Evolutionary conservation across 1,140 invertebrate genomes (phyloP).

Genomic region (Trichonephila clavata): DNA sequence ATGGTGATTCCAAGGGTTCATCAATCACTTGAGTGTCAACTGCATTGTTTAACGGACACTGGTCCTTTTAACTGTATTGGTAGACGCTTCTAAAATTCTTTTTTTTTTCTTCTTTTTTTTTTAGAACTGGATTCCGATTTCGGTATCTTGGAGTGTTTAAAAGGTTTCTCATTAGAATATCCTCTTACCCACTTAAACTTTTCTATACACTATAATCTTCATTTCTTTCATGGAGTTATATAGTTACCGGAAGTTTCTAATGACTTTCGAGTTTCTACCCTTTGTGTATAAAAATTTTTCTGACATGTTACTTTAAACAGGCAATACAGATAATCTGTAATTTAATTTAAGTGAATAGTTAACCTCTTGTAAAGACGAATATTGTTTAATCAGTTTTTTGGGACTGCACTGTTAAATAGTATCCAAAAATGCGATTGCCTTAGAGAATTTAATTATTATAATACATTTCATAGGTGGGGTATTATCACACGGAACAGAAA

Average conservation of each 20-base stretch:
- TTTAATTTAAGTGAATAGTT: neutral
- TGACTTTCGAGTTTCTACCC: neutral
- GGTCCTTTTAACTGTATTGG: neutral
- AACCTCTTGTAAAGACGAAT: neutral
- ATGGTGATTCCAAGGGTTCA: neutral
- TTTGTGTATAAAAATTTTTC: neutral
- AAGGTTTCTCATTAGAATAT: neutral
- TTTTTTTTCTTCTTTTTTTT: neutral
- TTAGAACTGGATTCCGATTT: neutral
- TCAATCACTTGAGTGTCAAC: neutral
- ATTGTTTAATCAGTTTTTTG: neutral
- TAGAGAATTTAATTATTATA: neutral
- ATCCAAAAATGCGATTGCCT: neutral
- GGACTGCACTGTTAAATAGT: neutral
- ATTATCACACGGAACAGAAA: too few relatives aligned
- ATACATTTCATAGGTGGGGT: too few relatives aligned
- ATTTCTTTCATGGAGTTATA: neutral
- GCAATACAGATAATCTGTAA: neutral
- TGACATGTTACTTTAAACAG: neutral
- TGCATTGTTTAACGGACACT: neutral
- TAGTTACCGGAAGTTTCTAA: neutral
- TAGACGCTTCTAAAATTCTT: neutral
- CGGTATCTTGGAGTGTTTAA: neutral
- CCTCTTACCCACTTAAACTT: neutral
- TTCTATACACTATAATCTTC: neutral